These are phyloP conservation scores for Rhipidura dahli DNA, from an alignment of 2,113 vertebrate genomes.

Conservation along the genomic window DNA sequence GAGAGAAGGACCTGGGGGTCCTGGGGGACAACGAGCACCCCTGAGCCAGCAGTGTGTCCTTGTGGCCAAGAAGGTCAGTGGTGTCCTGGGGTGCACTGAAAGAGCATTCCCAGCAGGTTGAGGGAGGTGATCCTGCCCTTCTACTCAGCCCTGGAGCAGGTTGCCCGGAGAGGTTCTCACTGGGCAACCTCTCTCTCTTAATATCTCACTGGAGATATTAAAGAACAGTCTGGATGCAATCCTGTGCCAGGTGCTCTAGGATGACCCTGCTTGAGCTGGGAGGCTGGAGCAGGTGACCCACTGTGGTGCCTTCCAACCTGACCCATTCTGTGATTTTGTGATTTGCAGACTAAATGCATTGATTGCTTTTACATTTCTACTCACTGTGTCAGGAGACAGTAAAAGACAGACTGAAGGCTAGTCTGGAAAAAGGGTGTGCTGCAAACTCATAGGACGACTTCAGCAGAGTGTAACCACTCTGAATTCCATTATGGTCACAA, in stretches of 20 bases:
- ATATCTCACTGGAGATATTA: background rate
- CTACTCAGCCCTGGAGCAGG: background rate
- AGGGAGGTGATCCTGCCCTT: background rate
- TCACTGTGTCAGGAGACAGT: background rate
- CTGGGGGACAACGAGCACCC: background rate
- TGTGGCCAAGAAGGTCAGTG: background rate
- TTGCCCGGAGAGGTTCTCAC: background rate
- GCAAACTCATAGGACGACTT: background rate
- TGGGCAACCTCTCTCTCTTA: no score
- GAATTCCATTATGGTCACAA: background rate
- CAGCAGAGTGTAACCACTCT: background rate
- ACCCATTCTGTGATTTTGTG: background rate
- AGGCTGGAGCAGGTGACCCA: background rate
- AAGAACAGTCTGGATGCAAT: background rate
- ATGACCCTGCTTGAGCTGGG: background rate
- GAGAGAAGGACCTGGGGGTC: background rate
- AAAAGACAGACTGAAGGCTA: background rate
- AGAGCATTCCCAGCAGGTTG: background rate
- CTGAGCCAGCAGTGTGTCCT: background rate
- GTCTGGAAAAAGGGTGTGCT: background rate
- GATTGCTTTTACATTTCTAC: background rate
- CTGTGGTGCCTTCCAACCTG: no score
- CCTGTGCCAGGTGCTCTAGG: background rate
- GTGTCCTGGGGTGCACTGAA: background rate
- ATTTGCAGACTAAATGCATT: background rate